Percentiles rank a stretch among this genome's conserved stretches.
Conservation (phyloP, 2,888 invertebrate genomes). For the Ommatoiulus sabulosus region DNA sequence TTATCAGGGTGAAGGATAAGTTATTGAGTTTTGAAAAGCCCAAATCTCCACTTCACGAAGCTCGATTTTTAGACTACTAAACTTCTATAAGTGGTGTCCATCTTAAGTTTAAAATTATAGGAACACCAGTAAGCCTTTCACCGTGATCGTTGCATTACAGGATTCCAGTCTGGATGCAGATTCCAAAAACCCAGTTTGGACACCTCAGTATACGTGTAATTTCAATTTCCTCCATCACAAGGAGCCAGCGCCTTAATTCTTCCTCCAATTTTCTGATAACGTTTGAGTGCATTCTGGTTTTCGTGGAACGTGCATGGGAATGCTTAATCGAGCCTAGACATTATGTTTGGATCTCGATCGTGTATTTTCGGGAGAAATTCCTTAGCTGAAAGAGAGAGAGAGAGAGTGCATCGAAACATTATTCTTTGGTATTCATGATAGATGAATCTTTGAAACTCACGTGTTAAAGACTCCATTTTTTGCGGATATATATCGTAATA, state of each 20-base stretch:
- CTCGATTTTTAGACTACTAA: not conserved
- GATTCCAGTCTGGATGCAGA: not conserved
- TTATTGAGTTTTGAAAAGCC: not conserved
- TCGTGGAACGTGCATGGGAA: not conserved
- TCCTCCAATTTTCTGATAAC: not conserved
- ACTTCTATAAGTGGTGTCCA: not conserved
- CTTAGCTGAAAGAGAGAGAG: not conserved
- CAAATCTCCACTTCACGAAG: conserved; percentile 1
- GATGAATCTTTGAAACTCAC: conserved; percentile 16
- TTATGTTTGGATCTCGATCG: not conserved
- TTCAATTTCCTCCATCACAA: not conserved
- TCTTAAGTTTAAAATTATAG: not conserved
- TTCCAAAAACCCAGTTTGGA: not conserved
- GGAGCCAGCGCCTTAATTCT: not conserved
- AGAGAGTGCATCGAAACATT: not conserved
- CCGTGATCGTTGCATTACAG: not conserved
- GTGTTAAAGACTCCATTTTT: conserved; percentile 43
- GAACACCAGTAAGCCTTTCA: not conserved
- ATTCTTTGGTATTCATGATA: conserved; percentile 36
- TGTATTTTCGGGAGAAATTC: not conserved
- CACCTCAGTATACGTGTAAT: not conserved
- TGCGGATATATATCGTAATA: conserved; percentile 13
- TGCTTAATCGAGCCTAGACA: not conserved
- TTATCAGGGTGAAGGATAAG: not conserved
- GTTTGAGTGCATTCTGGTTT: not conserved